A percentile compares a stretch with the other conserved stretches of the same genome.
Conservation (phyloP, 2,888 invertebrate genomes). For the Ormyrus nitidulus region DNA sequence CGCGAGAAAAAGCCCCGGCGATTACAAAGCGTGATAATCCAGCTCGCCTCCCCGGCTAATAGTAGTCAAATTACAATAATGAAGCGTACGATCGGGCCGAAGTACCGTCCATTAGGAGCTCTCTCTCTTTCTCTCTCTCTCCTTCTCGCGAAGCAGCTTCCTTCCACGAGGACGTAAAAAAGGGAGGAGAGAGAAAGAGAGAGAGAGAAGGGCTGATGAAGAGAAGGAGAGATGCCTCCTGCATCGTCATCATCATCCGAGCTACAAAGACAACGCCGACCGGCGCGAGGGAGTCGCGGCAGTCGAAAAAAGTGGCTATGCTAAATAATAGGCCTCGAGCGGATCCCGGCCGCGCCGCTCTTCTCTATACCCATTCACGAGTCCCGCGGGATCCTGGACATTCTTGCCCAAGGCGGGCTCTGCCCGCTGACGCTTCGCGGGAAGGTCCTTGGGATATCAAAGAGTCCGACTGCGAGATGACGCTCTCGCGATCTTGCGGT, state of each 20-base stretch:
- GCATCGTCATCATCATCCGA: constrained; percentile 75
- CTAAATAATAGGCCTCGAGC: constrained; percentile 73
- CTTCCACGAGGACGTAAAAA: constrained; percentile 1
- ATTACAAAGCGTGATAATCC: constrained; percentile 61
- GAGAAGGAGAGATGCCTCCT: constrained; percentile 54
- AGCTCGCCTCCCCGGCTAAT: constrained; percentile 58
- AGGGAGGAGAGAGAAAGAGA: constrained; percentile 6
- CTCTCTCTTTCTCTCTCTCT: neutral
- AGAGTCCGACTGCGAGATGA: too few relatives aligned
- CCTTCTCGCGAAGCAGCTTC: too few relatives aligned
- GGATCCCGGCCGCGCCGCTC: constrained; percentile 58
- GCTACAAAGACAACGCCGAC: constrained; percentile 74
- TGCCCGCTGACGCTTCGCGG: too few relatives aligned
- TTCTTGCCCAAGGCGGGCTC: neutral
- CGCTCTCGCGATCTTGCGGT: too few relatives aligned
- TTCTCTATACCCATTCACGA: constrained; percentile 4
- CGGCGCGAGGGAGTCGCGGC: constrained; percentile 62
- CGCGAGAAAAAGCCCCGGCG: constrained; percentile 34
- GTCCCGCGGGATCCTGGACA: constrained; percentile 24
- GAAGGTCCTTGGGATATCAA: too few relatives aligned
- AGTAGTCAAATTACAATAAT: constrained; percentile 70
- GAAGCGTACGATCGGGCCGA: constrained; percentile 65
- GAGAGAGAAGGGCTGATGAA: constrained; percentile 34
- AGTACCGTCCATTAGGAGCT: constrained; percentile 68
- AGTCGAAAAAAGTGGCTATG: constrained; percentile 74